Evolutionary conservation across 2,888 invertebrate species (phyloP).

Genomic region (Lamellibrachia satsuma): DNA sequence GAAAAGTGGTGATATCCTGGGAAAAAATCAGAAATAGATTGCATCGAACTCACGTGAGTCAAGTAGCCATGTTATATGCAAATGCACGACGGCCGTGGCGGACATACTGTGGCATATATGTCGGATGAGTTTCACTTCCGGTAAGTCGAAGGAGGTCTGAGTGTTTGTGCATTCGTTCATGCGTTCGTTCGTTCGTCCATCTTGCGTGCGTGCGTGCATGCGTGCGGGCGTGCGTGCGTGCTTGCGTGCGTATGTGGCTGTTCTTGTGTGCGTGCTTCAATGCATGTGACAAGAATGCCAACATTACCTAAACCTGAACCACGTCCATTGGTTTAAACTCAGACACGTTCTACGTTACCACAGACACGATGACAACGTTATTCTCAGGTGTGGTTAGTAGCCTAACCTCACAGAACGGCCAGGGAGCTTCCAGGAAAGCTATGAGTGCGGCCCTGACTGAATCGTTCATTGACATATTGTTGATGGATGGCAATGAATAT

Average conservation of each 20-base stretch:
- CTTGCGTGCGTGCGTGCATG: neutral
- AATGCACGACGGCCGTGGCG: neutral
- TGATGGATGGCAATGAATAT: neutral
- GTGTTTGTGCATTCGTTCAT: neutral
- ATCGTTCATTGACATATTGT: neutral
- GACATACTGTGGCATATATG: neutral
- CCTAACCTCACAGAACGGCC: neutral
- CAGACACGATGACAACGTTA: too few relatives aligned
- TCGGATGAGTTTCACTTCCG: neutral
- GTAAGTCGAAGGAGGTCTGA: neutral
- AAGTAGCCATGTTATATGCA: neutral
- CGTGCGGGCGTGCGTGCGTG: too few relatives aligned
- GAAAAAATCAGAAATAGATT: neutral
- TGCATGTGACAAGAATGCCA: too few relatives aligned
- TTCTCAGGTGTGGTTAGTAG: too few relatives aligned
- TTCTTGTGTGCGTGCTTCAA: too few relatives aligned
- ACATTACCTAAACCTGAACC: too few relatives aligned
- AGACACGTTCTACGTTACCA: too few relatives aligned
- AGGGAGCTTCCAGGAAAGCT: neutral
- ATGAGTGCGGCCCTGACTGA: neutral
- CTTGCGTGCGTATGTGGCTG: too few relatives aligned
- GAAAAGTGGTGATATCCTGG: neutral
- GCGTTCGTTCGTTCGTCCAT: neutral
- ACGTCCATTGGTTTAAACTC: too few relatives aligned
- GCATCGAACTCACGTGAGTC: neutral